Percentiles rank a stretch among this genome's conserved stretches.
These are phyloP conservation scores for Cossypha heuglini DNA, from an alignment of 2,797 vertebrate genomes.

Conservation along the genomic window DNA sequence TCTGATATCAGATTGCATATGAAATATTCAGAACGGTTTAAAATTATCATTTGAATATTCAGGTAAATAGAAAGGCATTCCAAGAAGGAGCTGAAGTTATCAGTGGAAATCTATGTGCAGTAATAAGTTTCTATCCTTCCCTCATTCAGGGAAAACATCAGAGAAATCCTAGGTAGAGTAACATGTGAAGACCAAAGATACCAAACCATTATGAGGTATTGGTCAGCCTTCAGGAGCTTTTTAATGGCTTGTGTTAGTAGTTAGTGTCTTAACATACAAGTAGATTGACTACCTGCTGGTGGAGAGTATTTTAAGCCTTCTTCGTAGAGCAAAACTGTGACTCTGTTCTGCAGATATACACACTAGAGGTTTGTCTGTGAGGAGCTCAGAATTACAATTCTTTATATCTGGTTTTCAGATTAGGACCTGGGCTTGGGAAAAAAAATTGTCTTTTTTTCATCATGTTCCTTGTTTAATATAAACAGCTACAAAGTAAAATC, in stretches of 20 bases:
- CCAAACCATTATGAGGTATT: background rate
- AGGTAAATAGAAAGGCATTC: background rate
- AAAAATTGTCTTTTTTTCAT: background rate
- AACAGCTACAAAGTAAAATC: background rate
- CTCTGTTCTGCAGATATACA: background rate
- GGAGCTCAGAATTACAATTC: background rate
- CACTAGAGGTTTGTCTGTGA: background rate
- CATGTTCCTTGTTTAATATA: background rate
- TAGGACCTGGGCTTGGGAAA: background rate
- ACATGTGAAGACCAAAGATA: background rate
- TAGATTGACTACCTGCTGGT: background rate
- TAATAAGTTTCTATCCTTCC: background rate
- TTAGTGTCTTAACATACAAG: background rate
- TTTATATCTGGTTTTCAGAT: background rate
- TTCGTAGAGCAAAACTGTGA: background rate
- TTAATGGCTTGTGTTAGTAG: background rate
- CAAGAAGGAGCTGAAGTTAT: background rate
- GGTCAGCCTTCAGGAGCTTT: background rate
- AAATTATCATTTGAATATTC: background rate
- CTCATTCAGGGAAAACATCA: background rate
- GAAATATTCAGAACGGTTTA: background rate
- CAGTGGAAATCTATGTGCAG: background rate
- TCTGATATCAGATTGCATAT: background rate
- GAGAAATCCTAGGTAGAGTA: background rate
- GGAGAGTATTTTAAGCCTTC: background rate